Evolutionary conservation across 2,888 invertebrate species (phyloP).

Genomic region (Beris chalybata): DNA sequence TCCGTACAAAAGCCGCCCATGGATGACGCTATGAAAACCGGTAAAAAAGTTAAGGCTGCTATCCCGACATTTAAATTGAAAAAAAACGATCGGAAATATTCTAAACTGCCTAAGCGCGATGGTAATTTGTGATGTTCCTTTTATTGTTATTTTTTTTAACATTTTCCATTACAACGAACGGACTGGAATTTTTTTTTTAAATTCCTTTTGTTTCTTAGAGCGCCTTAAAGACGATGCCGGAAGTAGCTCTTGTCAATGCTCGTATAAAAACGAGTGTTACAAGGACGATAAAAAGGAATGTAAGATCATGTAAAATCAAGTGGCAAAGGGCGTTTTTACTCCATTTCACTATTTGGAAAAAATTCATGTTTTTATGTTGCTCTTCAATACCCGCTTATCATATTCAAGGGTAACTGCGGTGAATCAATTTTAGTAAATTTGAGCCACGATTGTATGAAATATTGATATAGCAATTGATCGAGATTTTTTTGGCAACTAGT

Average conservation of each 20-base stretch:
- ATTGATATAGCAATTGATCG: too few species aligned
- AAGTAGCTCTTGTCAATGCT: constrained; percentile 1
- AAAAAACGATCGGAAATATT: not conserved
- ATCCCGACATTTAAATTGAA: not conserved
- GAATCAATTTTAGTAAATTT: too few species aligned
- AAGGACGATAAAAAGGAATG: not conserved
- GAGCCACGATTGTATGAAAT: too few species aligned
- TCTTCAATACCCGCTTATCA: too few species aligned
- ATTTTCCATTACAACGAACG: not conserved
- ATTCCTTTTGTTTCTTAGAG: constrained; percentile 1
- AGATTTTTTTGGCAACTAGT: too few species aligned
- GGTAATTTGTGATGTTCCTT: not conserved
- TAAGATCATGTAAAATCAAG: constrained; percentile 18
- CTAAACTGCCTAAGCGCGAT: constrained; percentile 15
- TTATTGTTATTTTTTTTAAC: too few species aligned
- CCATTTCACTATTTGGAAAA: too few species aligned
- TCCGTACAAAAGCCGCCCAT: constrained; percentile 8
- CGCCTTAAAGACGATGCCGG: constrained; percentile 21
- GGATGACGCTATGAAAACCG: constrained; percentile 6
- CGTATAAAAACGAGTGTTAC: constrained; percentile 2
- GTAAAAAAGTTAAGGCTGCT: not conserved
- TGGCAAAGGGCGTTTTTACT: constrained; percentile 9
- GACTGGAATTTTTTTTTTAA: not conserved
- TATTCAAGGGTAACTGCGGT: too few species aligned
- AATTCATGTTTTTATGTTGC: too few species aligned